Base-by-base conservation (phyloP, 2,797 vertebrate species). In the Eulemur rubriventer region DNA sequence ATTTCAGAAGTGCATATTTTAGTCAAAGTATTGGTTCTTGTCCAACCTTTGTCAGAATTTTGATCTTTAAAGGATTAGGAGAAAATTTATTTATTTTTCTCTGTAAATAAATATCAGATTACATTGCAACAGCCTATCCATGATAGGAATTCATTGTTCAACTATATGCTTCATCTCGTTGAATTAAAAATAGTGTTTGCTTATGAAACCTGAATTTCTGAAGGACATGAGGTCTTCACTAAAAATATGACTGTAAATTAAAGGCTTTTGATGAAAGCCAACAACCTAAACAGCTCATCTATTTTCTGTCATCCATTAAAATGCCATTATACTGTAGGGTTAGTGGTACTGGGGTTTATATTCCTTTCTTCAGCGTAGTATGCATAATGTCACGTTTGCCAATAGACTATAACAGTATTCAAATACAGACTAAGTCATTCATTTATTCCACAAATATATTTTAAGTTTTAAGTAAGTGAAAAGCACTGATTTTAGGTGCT, bases 121-220 rank as follows among this genome's bases (percentile, higher is more conserved):
- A 16, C 63, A 30, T 91, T 46, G 12, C 22, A 87, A 67, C 11
- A 38, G 57, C 20, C 46, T 81, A 7, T 46, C 17, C 9, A 75
- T 4, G 48, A 61, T 9, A 72, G 65, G 8, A 76, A 28, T 69
- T 89, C 9, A 57, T 82, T 85, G 84, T 57, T 87, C 16, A 26
- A 6, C 33, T 69, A 30, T 30, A 85, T 70, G 93, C 30, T 85
- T 46, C 4, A 8, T 94, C 80, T 95, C 57, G 55, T 59, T 76
- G 52, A 79, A 89, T 95, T 75, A 86, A 83, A 94, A 59, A 79
- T 46, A 41, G 17, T n/a, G 16, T 88, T 70, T 82, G 69, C 75
- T 92, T 95, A 87, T 83, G 79, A 92, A 97, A 96, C 63, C n/a
- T 73, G 85, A 82, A 30, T 87, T 82, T 87, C 13, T 70, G 43